A percentile compares a stretch with the other conserved stretches of the same genome.
Conservation (phyloP, 1,140 invertebrate genomes). For the Babylonia areolata region DNA sequence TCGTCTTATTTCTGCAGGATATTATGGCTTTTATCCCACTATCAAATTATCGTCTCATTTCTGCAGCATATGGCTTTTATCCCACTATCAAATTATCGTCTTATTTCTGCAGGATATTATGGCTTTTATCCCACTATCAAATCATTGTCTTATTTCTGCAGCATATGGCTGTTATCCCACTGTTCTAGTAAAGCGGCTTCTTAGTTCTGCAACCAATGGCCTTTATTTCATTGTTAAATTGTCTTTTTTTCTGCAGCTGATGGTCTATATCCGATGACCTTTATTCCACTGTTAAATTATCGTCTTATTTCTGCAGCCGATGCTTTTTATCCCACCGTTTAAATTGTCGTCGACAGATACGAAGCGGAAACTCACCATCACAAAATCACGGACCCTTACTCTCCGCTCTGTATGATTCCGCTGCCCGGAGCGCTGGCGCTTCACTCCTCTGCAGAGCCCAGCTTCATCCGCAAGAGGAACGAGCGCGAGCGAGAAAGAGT, state of each 20-base stretch:
- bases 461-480: constrained; percentile 66
- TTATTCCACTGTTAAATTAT: too few species aligned
- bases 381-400: constrained; percentile 56
- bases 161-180: too few species aligned
- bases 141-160: too few species aligned
- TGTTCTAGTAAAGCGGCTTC: too few species aligned
- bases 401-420: constrained; percentile 65
- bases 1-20: neutral
- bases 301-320: too few species aligned
- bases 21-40: neutral
- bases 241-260: neutral
- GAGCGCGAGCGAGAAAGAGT: constrained; percentile 72
- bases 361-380: constrained; percentile 32
- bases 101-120: too few species aligned
- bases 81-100: neutral
- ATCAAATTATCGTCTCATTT: neutral
- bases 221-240: too few species aligned
- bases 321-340: too few species aligned
- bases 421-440: constrained; percentile 59
- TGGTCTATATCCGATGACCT: too few species aligned
- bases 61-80: neutral
- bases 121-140: too few species aligned
- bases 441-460: constrained; percentile 57
- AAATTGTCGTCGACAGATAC: constrained; percentile 6
- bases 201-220: too few species aligned